Conservation (phyloP, 2,888 invertebrate species). For the Empis livida region DNA sequence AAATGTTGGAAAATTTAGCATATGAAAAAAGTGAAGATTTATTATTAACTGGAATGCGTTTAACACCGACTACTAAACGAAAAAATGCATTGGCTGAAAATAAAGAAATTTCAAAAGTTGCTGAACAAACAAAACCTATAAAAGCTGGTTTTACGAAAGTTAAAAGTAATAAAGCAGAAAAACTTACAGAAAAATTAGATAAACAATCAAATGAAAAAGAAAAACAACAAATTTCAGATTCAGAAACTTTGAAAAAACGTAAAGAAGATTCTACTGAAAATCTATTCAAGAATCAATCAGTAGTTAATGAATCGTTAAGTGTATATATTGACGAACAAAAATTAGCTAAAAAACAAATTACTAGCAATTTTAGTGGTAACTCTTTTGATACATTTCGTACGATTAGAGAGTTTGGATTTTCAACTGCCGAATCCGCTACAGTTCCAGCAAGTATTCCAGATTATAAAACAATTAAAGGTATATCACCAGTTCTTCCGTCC, state of each 20-base stretch:
- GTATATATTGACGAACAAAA: too few species aligned
- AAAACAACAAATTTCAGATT: too few species aligned
- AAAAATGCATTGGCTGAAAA: slow-evolving; percentile 16
- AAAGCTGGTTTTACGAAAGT: too few species aligned
- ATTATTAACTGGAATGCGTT: slow-evolving; percentile 30
- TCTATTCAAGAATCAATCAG: too few species aligned
- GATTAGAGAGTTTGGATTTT: slow-evolving; percentile 8
- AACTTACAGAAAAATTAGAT: slow-evolving; percentile 2
- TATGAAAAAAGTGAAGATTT: slow-evolving; percentile 34
- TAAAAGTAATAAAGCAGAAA: not conserved
- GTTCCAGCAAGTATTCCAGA: not conserved
- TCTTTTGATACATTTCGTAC: slow-evolving; percentile 11
- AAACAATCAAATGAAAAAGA: too few species aligned
- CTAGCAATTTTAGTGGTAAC: too few species aligned
- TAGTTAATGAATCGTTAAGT: too few species aligned
- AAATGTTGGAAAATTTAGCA: slow-evolving; percentile 32
- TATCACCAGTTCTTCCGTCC: not conserved
- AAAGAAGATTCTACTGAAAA: too few species aligned
- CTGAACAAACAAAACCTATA: too few species aligned
- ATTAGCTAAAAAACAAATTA: too few species aligned
- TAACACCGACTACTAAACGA: slow-evolving; percentile 34
- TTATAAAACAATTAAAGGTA: slow-evolving; percentile 6
- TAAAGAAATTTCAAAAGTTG: slow-evolving; percentile 7
- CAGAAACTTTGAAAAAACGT: too few species aligned
- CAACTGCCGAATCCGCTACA: not conserved